phyloP scores from a whole-genome alignment of 2,888 invertebrate species.

The Trisateles emortualis region DNA sequence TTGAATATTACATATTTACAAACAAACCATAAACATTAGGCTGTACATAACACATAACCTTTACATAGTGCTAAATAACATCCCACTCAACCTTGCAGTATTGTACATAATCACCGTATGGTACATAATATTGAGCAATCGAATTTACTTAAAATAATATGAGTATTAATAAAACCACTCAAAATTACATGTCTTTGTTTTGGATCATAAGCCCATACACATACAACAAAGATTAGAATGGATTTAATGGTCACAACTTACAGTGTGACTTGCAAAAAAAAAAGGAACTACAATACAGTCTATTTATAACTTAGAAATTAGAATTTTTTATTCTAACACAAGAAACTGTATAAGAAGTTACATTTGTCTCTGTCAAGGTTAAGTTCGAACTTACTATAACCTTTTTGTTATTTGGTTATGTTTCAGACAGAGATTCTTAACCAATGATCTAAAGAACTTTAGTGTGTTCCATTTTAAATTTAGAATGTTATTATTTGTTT shows the following conservation, averaged over 20 bases:
- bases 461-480: no score
- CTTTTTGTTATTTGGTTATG: background rate
- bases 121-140: background rate
- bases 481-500: background rate
- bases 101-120: background rate
- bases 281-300: conserved; percentile 1
- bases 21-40: conserved; percentile 35
- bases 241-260: conserved; percentile 1
- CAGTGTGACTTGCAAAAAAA: conserved; percentile 15
- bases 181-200: background rate
- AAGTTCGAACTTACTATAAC: background rate
- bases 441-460: background rate
- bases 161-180: background rate
- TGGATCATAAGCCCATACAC: background rate
- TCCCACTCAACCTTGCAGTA: conserved; percentile 8
- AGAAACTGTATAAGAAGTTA: conserved; percentile 14
- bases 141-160: background rate
- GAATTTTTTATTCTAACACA: conserved; percentile 5
- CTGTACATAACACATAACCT: conserved; percentile 36
- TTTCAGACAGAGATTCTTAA: background rate
- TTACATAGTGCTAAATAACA: conserved; percentile 21
- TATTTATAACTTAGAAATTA: background rate
- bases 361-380: conserved; percentile 34
- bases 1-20: conserved; percentile 34
- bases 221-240: background rate